phyloP scores from a whole-genome alignment of 2,797 vertebrate genomes.

The Sebastes flavidus region DNA sequence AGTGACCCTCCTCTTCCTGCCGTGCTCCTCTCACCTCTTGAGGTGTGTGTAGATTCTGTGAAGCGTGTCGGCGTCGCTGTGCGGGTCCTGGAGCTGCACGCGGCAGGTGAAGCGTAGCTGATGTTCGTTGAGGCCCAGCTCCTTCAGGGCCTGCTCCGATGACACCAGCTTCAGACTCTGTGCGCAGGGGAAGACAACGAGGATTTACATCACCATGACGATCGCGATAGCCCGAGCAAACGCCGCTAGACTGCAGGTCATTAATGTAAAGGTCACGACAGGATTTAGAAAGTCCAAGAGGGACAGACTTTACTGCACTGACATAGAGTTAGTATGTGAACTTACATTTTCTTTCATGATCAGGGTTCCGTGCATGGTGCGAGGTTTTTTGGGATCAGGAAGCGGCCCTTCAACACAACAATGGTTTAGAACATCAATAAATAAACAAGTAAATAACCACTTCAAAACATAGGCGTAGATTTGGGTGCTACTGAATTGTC shows the following conservation, averaged over 20 bases:
- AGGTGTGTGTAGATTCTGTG: slow-evolving; percentile 91
- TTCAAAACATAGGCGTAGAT: not conserved
- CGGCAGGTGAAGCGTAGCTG: slow-evolving; percentile 97
- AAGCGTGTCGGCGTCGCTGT: slow-evolving; percentile 91
- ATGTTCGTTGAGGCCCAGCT: slow-evolving; percentile 94
- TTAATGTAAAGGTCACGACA: not conserved
- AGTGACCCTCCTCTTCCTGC: not conserved
- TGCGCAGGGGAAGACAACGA: not conserved
- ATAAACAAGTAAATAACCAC: not conserved
- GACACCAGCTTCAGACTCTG: slow-evolving; percentile 93
- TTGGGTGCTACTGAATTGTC: not conserved
- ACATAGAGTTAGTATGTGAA: not conserved
- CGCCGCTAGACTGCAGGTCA: not conserved
- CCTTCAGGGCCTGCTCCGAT: slow-evolving; percentile 94
- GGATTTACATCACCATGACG: not conserved
- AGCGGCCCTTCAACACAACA: slow-evolving; percentile 81
- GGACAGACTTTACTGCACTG: not conserved
- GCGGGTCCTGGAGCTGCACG: slow-evolving; percentile 91
- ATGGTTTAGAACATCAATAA: not conserved
- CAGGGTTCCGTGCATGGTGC: slow-evolving; percentile 93
- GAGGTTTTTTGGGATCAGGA: slow-evolving; percentile 91
- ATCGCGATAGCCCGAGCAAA: not conserved
- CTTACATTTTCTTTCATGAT: slow-evolving; percentile 98
- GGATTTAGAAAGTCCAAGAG: not conserved
- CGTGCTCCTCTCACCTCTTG: slow-evolving; percentile 82